Conservation (phyloP, 2,113 vertebrate genomes). For the Rhegmatorhina hoffmannsi region DNA sequence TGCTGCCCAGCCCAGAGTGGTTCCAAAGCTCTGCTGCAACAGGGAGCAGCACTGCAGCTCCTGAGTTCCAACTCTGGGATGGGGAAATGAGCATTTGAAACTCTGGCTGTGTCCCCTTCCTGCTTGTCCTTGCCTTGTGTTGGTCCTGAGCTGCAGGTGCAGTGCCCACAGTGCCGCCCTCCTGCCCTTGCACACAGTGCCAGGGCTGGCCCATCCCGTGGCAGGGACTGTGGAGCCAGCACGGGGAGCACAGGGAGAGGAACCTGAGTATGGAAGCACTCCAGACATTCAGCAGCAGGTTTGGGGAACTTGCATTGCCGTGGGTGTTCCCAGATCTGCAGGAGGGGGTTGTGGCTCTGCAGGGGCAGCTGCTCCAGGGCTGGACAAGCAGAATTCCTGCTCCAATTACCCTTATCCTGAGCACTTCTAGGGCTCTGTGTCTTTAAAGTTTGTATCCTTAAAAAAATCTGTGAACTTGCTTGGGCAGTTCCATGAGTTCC, state of each 20-base stretch:
- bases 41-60: neutral
- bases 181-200: accelerated
- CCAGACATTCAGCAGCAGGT: neutral
- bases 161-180: neutral
- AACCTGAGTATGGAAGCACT: accelerated
- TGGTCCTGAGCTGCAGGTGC: neutral
- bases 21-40: neutral
- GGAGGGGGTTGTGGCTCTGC: neutral
- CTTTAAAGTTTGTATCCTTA: neutral
- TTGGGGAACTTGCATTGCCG: neutral
- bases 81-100: neutral
- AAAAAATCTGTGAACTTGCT: neutral
- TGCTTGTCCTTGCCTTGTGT: neutral
- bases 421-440: neutral
- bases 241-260: neutral
- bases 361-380: neutral
- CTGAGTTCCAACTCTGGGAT: neutral
- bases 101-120: neutral
- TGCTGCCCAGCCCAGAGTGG: neutral
- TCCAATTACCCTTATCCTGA: neutral
- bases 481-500: accelerated
- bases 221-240: neutral
- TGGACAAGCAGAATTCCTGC: neutral
- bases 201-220: neutral
- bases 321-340: neutral